Evolutionary conservation across 92 coral and sea anemone genomes (phyloP), one percentile per base, ranked within the genome.

Genomic region (Phenganax subtilis): DNA sequence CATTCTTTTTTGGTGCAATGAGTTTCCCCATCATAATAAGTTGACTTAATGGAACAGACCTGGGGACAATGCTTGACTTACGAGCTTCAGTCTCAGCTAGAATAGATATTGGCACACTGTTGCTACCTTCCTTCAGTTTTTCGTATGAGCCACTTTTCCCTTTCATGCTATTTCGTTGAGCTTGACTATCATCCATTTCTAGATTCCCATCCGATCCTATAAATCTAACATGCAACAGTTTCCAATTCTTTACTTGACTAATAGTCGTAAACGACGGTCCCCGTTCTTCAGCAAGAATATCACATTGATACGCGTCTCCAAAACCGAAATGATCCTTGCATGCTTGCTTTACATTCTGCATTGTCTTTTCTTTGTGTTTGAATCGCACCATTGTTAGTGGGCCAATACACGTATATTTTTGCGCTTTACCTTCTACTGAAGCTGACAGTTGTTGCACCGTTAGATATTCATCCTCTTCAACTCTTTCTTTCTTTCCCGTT

Each of bases 181-280:
- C 25, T 20, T 20, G 25, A 20, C 25, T 20, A 20, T 20, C 25
- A 20, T 20, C 25, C 25, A 20, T 20, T 20, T 20, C 25, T 20
- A 20, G 25, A 20, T 20, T 20, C 25, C 25, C 25, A 20, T 20
- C 25, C 25, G 25, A 20, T 20, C 25, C 25, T 20, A 20, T 20
- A 20, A 20, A 63, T 63, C 70, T 63, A 7, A 63, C 70, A 63
- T 63, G 70, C n/a, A 63, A 15, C n/a, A 63, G 70, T 63, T 63
- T 63, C 9, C 9, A 63, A 15, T 63, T 63, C 17, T 63, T 63
- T 63, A 63, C 28, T 31, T 63, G 70, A 15, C 17, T 31, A 8
- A 63, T 63, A 15, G 8, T 63, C 70, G 70, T 63, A 31, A 16
- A 63, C 70, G 70, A 63, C 9, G 70, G 70, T 31, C 70, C 70